Conservation (phyloP, 1,140 invertebrate genomes). For the Sesamia nonagrioides region DNA sequence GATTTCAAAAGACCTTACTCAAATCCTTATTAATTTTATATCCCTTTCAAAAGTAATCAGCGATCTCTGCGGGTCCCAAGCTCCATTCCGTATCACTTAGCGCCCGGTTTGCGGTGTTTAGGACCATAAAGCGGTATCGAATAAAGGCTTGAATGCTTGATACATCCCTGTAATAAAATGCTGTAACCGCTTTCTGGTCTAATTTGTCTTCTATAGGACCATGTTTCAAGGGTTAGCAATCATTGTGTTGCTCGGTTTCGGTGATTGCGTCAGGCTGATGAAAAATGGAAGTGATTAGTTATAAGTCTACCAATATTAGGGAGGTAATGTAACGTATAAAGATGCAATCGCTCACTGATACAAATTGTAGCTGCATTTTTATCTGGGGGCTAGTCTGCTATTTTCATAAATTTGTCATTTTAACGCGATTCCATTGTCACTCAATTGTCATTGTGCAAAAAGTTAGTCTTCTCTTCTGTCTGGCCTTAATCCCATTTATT, state of each 20-base stretch:
- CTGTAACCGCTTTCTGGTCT: slow-evolving; percentile 11
- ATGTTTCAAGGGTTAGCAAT: slow-evolving; percentile 10
- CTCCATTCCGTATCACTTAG: slow-evolving; percentile 7
- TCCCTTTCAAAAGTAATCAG: slow-evolving; percentile 24
- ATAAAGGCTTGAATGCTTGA: background rate
- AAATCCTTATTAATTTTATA: slow-evolving; percentile 31
- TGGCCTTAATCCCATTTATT: no score
- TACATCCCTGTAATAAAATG: slow-evolving; percentile 33
- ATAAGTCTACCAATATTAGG: background rate
- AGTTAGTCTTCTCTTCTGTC: no score
- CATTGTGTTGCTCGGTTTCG: background rate
- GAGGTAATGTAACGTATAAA: background rate
- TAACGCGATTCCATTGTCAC: no score
- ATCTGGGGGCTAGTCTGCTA: background rate
- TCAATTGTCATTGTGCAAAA: no score
- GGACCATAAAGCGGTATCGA: background rate
- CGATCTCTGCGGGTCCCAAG: slow-evolving; percentile 13
- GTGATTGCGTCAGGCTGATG: slow-evolving; percentile 16
- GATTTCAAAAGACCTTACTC: slow-evolving; percentile 31
- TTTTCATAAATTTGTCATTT: no score
- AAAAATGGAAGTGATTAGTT: slow-evolving; percentile 6
- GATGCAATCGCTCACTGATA: background rate
- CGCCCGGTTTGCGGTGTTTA: background rate
- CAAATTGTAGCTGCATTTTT: background rate
- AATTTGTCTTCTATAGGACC: slow-evolving; percentile 19